Conservation (phyloP, 2,113 vertebrate genomes). For the Lepisosteus osseus region DNA sequence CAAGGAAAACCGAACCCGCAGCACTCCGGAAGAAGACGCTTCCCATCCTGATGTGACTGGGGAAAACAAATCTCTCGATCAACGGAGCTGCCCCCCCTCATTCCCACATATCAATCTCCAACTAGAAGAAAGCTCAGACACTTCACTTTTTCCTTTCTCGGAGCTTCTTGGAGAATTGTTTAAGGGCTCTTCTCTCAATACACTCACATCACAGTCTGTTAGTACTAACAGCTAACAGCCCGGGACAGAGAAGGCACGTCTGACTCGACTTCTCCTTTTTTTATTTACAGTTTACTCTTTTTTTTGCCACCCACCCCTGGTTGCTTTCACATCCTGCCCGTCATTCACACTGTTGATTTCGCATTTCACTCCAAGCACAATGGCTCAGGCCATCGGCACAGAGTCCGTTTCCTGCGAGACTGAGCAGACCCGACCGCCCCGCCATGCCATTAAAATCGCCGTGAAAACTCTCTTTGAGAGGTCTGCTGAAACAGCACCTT, state of each 20-base stretch:
- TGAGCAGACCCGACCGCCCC: not conserved
- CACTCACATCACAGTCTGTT: not conserved
- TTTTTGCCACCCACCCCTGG: not conserved
- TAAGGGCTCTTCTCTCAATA: no score
- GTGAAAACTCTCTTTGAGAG: not conserved
- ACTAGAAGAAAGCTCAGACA: no score
- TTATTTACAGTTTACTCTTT: slow-evolving; percentile 5
- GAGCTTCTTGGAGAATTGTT: no score
- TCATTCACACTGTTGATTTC: no score
- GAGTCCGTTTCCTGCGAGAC: not conserved
- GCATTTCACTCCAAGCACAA: no score
- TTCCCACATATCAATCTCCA: no score
- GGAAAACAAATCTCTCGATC: not conserved
- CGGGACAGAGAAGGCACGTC: no score
- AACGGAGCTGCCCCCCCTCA: no score
- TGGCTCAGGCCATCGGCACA: no score
- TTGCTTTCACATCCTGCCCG: no score
- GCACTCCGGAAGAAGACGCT: slow-evolving; percentile 6
- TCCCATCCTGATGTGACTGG: slow-evolving; percentile 11
- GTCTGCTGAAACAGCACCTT: not conserved
- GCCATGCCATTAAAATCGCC: not conserved
- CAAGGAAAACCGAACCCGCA: not conserved
- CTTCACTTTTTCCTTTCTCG: no score
- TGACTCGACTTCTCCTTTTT: not conserved
- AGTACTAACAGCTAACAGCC: not conserved